A percentile compares a stretch with the other conserved stretches of the same genome.
Conservation (phyloP, 1,140 invertebrate genomes). For the Sitobion miscanthi region DNA sequence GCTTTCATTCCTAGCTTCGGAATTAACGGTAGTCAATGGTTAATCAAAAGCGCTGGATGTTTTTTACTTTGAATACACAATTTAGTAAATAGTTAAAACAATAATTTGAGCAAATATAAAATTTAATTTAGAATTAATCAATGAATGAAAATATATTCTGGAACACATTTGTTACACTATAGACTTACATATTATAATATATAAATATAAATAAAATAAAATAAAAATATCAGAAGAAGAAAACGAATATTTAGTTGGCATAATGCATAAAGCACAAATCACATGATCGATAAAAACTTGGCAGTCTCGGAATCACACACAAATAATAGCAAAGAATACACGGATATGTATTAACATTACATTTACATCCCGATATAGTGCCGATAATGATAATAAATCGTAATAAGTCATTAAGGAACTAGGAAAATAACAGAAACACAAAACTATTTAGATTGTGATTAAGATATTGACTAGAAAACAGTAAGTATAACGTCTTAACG, state of each 20-base stretch:
- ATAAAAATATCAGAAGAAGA: not conserved
- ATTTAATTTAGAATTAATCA: too few species aligned
- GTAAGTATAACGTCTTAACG: not conserved
- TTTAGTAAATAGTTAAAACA: not conserved
- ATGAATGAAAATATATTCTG: too few species aligned
- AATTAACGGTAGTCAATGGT: too few species aligned
- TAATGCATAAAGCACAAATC: conserved; percentile 8
- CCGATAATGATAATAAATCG: not conserved
- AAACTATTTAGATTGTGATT: conserved; percentile 18
- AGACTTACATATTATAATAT: not conserved
- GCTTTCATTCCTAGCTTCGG: too few species aligned
- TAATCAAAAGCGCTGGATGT: too few species aligned
- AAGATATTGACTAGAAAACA: not conserved
- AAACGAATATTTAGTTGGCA: not conserved
- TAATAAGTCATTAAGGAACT: not conserved
- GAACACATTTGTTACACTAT: not conserved
- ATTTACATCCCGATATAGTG: not conserved
- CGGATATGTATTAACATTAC: too few species aligned
- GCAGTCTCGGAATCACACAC: not conserved
- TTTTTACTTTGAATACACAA: too few species aligned
- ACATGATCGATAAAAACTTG: conserved; percentile 15
- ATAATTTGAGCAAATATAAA: too few species aligned
- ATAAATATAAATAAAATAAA: too few species aligned
- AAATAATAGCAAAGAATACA: not conserved
- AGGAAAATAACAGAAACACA: not conserved